phyloP scores from a whole-genome alignment of 2,113 vertebrate genomes.

The human region DNA sequence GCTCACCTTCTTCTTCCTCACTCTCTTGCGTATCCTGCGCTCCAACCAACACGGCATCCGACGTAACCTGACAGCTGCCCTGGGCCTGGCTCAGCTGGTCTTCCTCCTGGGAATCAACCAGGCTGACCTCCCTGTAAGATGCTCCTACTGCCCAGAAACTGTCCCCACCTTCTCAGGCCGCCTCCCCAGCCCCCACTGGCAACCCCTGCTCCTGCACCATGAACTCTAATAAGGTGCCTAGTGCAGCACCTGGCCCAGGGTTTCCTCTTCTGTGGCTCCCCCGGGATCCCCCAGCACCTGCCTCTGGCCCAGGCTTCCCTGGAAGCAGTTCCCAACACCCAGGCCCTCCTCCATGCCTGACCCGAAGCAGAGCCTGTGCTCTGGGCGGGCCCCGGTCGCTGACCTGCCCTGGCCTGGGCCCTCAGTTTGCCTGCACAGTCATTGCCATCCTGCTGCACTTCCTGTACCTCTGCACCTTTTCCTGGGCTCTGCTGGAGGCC shows the following conservation, averaged over 20 bases:
- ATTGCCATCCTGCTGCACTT: constrained; percentile 97
- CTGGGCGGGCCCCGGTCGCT: background rate
- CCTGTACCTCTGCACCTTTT: constrained; percentile 95
- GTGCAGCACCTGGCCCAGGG: background rate
- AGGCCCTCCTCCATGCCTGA: background rate
- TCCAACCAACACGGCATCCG: constrained; percentile 94
- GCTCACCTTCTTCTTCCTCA: constrained; percentile 90
- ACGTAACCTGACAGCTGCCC: constrained; percentile 88
- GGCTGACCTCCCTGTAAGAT: constrained; percentile 90
- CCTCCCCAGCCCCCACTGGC: background rate
- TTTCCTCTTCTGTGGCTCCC: background rate
- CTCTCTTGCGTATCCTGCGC: constrained; percentile 85
- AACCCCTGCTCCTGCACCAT: background rate
- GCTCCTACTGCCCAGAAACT: background rate
- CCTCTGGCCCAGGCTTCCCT: background rate
- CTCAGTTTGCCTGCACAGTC: constrained; percentile 94
- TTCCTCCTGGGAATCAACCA: constrained; percentile 97
- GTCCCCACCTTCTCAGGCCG: background rate
- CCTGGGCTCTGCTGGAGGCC: constrained; percentile 95
- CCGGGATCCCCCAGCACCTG: background rate
- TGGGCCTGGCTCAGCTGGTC: constrained; percentile 92
- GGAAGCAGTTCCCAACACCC: background rate
- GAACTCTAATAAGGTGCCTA: background rate
- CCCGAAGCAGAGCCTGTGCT: rapidly evolving
- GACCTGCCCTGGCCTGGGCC: background rate